These are phyloP conservation scores for Siderastrea radians DNA, from an alignment of 92 coral and sea anemone genomes.

Conservation along the genomic window DNA sequence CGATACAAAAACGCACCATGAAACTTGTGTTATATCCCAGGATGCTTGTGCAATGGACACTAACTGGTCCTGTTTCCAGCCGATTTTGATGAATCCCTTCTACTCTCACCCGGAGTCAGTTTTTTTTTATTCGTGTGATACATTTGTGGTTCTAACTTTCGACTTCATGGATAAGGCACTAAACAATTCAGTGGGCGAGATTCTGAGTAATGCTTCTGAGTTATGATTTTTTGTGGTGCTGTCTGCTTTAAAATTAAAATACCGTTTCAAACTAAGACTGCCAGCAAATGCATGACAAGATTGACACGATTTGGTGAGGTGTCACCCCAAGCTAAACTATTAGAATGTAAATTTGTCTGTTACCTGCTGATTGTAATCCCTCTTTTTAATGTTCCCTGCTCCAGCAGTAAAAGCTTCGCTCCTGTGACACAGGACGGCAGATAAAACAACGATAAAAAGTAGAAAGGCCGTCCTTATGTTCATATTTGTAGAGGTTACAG, in stretches of 20 bases:
- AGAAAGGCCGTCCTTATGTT: neutral
- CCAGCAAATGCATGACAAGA: neutral
- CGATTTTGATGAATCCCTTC: too few species aligned
- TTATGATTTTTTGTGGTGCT: neutral
- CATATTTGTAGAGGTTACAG: neutral
- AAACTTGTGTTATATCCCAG: too few species aligned
- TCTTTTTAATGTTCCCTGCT: slow-evolving; percentile 40
- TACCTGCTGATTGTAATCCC: slow-evolving; percentile 32
- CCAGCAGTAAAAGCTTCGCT: slow-evolving; percentile 42
- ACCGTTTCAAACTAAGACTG: neutral
- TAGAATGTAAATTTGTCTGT: neutral
- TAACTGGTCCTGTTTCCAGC: too few species aligned
- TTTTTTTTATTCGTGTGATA: too few species aligned
- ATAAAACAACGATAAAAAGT: slow-evolving; percentile 4
- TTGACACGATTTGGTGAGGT: neutral
- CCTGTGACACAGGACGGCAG: slow-evolving; percentile 10
- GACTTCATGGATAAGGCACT: too few species aligned
- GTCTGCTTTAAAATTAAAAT: neutral
- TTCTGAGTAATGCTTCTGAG: neutral
- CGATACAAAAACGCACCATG: too few species aligned
- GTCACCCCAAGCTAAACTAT: neutral
- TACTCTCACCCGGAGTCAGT: too few species aligned
- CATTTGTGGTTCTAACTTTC: too few species aligned
- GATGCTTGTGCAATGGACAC: too few species aligned
- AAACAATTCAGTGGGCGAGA: too few species aligned